Conservation (phyloP, 2,888 invertebrate genomes). For the Linnaemya vulpina region DNA sequence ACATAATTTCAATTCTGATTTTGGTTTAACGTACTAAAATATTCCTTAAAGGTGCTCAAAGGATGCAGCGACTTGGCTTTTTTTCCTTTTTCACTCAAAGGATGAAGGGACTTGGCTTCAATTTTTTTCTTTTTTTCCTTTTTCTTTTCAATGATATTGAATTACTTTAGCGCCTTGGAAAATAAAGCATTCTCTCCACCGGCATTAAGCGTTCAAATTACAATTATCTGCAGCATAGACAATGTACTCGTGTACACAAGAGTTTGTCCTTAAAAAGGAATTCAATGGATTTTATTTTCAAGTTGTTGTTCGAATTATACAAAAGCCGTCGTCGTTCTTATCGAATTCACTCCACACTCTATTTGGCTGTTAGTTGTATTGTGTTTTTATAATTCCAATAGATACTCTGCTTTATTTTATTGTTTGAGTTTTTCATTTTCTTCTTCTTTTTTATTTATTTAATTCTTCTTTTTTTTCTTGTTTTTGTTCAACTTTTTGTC, state of each 20-base stretch:
- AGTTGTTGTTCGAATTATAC: conserved; percentile 36
- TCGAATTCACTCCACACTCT: conserved; percentile 39
- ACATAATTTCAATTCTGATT: neutral
- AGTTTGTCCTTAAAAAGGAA: conserved; percentile 36
- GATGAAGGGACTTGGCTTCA: neutral
- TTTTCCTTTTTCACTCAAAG: neutral
- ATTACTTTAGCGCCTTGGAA: neutral
- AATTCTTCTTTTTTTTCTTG: no score
- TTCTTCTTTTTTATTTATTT: conserved; percentile 1
- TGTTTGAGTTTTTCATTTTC: conserved; percentile 47
- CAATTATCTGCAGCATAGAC: conserved; percentile 65
- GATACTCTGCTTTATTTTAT: conserved; percentile 46
- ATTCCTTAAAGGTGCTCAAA: neutral
- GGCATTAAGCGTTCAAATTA: conserved; percentile 38
- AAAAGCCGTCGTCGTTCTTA: conserved; percentile 44
- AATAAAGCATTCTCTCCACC: neutral
- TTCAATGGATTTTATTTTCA: conserved; percentile 59
- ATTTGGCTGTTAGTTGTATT: conserved; percentile 51
- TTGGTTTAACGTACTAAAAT: neutral
- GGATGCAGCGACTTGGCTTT: neutral
- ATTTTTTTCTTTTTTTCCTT: neutral
- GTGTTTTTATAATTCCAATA: conserved; percentile 66
- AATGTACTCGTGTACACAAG: conserved; percentile 49
- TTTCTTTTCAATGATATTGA: neutral
- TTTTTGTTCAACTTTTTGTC: conserved; percentile 51